phyloP scores from a whole-genome alignment of 1,140 invertebrate species.

The Drosophila dunni region DNA sequence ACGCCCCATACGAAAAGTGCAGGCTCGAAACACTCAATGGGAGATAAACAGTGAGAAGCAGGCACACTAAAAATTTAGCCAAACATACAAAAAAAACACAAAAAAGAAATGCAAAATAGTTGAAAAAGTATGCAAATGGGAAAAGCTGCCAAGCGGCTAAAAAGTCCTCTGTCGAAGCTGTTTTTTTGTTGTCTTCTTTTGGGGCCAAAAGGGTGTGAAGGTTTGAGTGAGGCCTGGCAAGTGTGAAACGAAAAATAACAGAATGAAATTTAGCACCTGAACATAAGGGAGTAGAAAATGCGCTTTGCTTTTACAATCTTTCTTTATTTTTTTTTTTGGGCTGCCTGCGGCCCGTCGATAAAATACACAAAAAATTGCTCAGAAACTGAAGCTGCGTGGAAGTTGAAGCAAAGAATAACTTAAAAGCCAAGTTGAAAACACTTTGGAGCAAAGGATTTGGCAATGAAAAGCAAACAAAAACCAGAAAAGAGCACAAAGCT shows the following conservation, averaged over 20 bases:
- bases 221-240: conserved; percentile 24
- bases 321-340: conserved; percentile 23
- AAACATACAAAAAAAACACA: conserved; percentile 23
- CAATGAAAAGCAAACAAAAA: conserved; percentile 74
- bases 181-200: neutral
- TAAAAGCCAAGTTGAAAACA: conserved; percentile 75
- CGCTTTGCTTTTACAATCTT: conserved; percentile 55
- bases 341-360: conserved; percentile 55
- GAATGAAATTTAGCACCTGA: conserved; percentile 69
- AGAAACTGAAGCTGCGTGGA: conserved; percentile 3
- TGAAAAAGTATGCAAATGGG: conserved; percentile 76
- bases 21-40: conserved; percentile 54
- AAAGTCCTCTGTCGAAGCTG: conserved; percentile 22
- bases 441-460: conserved; percentile 70
- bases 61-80: neutral
- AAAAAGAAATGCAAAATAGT: conserved; percentile 71
- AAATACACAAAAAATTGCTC: conserved; percentile 36
- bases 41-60: conserved; percentile 51
- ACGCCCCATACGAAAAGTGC: conserved; percentile 21
- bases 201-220: conserved; percentile 9
- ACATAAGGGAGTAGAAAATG: conserved; percentile 62
- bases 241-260: conserved; percentile 58
- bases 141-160: conserved; percentile 42
- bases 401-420: conserved; percentile 36
- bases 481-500: conserved; percentile 53